Base-by-base conservation (phyloP, 2,888 invertebrate genomes). In the Cancer borealis region DNA sequence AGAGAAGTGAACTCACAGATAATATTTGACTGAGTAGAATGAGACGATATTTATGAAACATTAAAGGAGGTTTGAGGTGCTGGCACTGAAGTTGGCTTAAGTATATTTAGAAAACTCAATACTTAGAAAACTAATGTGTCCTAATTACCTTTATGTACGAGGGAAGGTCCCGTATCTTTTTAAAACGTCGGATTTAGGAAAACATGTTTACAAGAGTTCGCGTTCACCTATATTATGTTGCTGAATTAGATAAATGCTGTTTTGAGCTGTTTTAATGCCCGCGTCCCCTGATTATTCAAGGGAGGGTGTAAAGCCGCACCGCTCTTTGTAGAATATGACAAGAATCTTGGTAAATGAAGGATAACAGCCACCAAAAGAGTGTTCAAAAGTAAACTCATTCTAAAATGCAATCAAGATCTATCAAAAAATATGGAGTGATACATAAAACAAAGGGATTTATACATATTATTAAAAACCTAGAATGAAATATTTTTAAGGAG, bases 171-270 rank as follows among this genome's bases (percentile, higher is more conserved):
- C 79, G 79, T 30, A 79, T 79, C 79, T 79, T 79, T 79, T 79
- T 79, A 79, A 79, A 79, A 79, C 79, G 79, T 79, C 30, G 79
- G 60, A 30, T 90, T 90, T 49, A 90, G 54, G 60, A 90, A 49
- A 90, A 54, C 47, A 90, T 90, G 90, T 90, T 90, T 21, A 90
- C 90, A 30, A 49, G 60, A 90, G 30, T 90, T 90, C 47, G 49
- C 60, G 90, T 49, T 49, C 30, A 5, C 47, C 26, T 90, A 54
- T 46, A 30, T 90, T 46, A 30, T 3, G 30, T 30, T 39, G 49
- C n/a, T 90, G 90, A 49, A 49, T 46, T 49, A 49, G 47, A 90
- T 60, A 90, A 90, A 90, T 54, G 60, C 30, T 47, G 47, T 45
- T 47, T 89, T 89, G 49, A 47, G 89, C 47, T 89, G 89, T 30